Evolutionary conservation across 2,113 vertebrate species (phyloP).

Genomic region (Dolichallabes microphthalmus): DNA sequence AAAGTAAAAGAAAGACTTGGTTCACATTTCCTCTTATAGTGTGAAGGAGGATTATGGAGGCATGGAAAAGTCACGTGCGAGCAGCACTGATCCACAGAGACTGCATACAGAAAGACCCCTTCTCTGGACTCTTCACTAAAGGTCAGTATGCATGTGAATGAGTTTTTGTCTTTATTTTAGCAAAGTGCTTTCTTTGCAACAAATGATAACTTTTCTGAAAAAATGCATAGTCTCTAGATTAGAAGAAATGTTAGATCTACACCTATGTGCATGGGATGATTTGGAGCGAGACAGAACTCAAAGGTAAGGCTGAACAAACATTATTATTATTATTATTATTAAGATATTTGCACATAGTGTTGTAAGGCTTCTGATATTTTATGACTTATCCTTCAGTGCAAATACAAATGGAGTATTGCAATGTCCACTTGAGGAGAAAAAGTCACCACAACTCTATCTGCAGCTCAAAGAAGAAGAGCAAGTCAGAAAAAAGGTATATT

Average conservation of each 20-base stretch:
- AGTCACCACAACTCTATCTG: constrained; percentile 53
- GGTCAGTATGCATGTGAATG: constrained; percentile 52
- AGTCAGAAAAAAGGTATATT: constrained; percentile 63
- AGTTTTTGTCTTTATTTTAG: background rate
- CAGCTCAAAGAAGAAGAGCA: constrained; percentile 68
- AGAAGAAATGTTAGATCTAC: constrained; percentile 65
- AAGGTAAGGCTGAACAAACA: constrained; percentile 3
- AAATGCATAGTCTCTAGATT: constrained; percentile 63
- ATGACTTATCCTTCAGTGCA: constrained; percentile 31
- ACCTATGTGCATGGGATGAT: constrained; percentile 54
- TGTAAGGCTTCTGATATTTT: background rate
- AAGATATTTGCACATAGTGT: too few relatives aligned
- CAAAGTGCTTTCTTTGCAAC: background rate
- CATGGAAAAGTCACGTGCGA: constrained; percentile 71
- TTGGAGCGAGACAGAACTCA: constrained; percentile 17
- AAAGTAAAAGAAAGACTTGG: background rate
- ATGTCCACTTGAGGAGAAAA: constrained; percentile 37
- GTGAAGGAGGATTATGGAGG: constrained; percentile 57
- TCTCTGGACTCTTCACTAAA: constrained; percentile 62
- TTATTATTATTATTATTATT: too few relatives aligned
- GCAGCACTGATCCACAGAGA: constrained; percentile 64
- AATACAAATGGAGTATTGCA: constrained; percentile 30
- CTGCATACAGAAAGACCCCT: constrained; percentile 62
- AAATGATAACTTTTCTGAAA: background rate
- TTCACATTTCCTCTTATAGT: background rate